Percentiles rank a stretch among this genome's conserved stretches.
phyloP scores from a whole-genome alignment of 64 coral and sea anemone genomes.

The Orbicella faveolata region DNA sequence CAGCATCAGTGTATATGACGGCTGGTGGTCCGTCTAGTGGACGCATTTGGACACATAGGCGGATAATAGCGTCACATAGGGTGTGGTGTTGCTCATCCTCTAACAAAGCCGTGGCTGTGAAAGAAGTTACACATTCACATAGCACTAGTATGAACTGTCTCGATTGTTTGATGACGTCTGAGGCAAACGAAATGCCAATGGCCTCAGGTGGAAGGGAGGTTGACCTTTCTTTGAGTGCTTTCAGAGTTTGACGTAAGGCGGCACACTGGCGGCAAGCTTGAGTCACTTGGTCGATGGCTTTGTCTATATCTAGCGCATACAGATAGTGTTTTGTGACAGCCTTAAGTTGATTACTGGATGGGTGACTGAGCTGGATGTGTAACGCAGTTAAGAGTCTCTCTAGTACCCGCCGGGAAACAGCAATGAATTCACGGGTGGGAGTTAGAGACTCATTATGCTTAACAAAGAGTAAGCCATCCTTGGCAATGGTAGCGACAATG shows the following conservation, averaged over 20 bases:
- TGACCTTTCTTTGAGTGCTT: slow-evolving; percentile 31
- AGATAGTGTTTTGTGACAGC: too few species aligned
- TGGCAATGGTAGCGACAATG: neutral
- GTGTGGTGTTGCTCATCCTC: slow-evolving; percentile 33
- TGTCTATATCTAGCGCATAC: too few species aligned
- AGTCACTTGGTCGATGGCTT: too few species aligned
- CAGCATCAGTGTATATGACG: slow-evolving; percentile 33
- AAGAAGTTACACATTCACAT: neutral
- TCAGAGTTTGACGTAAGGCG: too few species aligned
- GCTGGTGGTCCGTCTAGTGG: slow-evolving; percentile 41
- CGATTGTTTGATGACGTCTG: slow-evolving; percentile 11
- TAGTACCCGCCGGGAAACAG: neutral
- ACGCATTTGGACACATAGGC: neutral
- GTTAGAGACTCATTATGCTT: slow-evolving; percentile 25
- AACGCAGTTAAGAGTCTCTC: too few species aligned
- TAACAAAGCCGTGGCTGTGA: slow-evolving; percentile 18
- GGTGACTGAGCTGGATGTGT: too few species aligned
- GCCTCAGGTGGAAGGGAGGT: slow-evolving; percentile 25
- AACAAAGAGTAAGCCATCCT: slow-evolving; percentile 21
- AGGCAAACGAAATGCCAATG: slow-evolving; percentile 41
- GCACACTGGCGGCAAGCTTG: neutral
- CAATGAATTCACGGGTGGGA: neutral
- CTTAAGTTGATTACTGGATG: too few species aligned
- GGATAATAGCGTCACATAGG: neutral
- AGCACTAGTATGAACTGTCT: neutral